Conservation (phyloP, 2,113 vertebrate species). For the Reinhardtius hippoglossoides region DNA sequence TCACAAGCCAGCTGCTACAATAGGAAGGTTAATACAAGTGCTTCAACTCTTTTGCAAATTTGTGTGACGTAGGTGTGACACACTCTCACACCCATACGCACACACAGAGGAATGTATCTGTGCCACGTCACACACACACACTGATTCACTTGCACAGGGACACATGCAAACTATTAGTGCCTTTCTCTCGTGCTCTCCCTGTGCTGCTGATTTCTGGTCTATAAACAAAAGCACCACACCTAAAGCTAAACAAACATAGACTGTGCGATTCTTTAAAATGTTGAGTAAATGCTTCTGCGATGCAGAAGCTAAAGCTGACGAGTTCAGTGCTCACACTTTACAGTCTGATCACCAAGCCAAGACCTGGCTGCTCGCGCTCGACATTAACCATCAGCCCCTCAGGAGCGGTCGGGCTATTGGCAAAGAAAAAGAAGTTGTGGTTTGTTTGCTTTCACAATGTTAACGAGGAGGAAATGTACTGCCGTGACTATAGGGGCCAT, state of each 20-base stretch:
- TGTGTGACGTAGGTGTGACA: neutral
- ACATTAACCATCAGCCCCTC: neutral
- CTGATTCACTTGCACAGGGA: neutral
- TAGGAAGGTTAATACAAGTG: neutral
- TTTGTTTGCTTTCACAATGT: neutral
- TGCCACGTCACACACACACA: neutral
- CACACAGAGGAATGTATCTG: neutral
- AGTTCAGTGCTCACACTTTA: no score
- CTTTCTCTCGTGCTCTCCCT: neutral
- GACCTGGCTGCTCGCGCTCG: neutral
- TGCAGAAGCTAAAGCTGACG: neutral
- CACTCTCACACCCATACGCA: neutral
- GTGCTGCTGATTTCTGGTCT: neutral
- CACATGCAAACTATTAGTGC: neutral
- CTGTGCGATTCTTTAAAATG: neutral
- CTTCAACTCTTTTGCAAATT: neutral
- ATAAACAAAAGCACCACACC: neutral
- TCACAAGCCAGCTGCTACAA: neutral
- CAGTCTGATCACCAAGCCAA: no score
- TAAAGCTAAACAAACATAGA: neutral
- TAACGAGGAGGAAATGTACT: no score
- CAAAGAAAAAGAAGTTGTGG: neutral
- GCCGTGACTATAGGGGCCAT: neutral
- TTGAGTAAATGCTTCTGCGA: no score
- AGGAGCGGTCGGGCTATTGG: no score